phyloP scores from a whole-genome alignment of 2,888 invertebrate species.

The Unio pictorum region DNA sequence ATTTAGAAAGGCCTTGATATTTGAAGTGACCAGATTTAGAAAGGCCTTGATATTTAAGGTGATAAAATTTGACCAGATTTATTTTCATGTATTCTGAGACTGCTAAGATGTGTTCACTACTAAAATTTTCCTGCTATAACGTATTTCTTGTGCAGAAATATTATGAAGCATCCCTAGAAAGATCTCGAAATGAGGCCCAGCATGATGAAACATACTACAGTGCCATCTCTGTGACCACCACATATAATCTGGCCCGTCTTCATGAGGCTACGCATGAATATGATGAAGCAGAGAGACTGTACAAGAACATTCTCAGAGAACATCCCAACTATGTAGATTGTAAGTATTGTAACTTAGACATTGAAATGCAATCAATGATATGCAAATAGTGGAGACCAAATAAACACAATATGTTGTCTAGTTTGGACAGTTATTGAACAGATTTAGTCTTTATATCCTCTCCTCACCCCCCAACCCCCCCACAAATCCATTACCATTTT shows the following conservation, averaged over 20 bases:
- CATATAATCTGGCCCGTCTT: slow-evolving; percentile 94
- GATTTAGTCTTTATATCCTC: too few species aligned
- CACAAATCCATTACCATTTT: too few species aligned
- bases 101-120: neutral
- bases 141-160: slow-evolving; percentile 66
- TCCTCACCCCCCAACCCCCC: too few species aligned
- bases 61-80: neutral
- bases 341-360: slow-evolving; percentile 44
- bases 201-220: slow-evolving; percentile 96
- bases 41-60: neutral
- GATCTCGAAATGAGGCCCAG: slow-evolving; percentile 84
- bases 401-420: too few species aligned
- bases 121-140: neutral
- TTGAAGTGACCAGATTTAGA: too few species aligned
- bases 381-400: too few species aligned
- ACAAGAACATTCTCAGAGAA: slow-evolving; percentile 96
- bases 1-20: neutral
- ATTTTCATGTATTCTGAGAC: too few species aligned
- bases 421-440: too few species aligned
- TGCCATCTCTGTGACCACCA: slow-evolving; percentile 95
- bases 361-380: too few species aligned
- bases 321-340: slow-evolving; percentile 99
- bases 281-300: slow-evolving; percentile 95
- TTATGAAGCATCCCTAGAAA: slow-evolving; percentile 87
- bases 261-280: slow-evolving; percentile 93